Conservation (phyloP, 2,888 invertebrate species). For the Subacronicta megacephala region DNA sequence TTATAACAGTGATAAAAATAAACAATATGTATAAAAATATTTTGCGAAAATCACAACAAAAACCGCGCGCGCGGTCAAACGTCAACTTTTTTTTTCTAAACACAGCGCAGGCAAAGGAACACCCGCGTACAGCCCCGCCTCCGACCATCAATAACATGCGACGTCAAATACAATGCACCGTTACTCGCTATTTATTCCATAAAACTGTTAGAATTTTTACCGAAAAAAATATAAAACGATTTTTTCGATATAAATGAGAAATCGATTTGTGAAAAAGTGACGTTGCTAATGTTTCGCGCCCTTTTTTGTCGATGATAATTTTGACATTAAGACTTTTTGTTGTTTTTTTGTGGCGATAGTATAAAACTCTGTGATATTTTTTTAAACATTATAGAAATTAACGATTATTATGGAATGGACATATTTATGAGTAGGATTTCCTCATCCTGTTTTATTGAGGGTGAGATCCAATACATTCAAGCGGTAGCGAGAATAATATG, state of each 20-base stretch:
- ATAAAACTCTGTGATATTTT: slow-evolving; percentile 12
- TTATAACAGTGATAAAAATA: slow-evolving; percentile 4
- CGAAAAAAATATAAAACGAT: slow-evolving; percentile 45
- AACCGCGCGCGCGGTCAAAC: slow-evolving; percentile 58
- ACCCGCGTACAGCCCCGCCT: slow-evolving; percentile 72
- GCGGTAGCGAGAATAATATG: no score
- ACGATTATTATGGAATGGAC: slow-evolving; percentile 23
- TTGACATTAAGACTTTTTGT: slow-evolving; percentile 54
- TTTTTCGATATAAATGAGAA: slow-evolving; percentile 54
- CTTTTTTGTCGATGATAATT: slow-evolving; percentile 47
- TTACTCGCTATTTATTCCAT: slow-evolving; percentile 59
- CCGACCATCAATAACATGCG: slow-evolving; percentile 73
- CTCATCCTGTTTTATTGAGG: background rate
- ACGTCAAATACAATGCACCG: slow-evolving; percentile 70
- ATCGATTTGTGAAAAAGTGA: slow-evolving; percentile 46
- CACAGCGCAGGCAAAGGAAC: slow-evolving; percentile 62
- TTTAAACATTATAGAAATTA: slow-evolving; percentile 26
- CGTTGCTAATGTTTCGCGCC: slow-evolving; percentile 47
- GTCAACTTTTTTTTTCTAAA: slow-evolving; percentile 58
- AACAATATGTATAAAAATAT: slow-evolving; percentile 20
- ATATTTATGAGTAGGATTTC: slow-evolving; percentile 27
- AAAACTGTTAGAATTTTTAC: slow-evolving; percentile 59
- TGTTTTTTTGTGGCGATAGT: slow-evolving; percentile 26
- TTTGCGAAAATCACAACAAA: slow-evolving; percentile 33
- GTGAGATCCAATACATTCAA: background rate